Base-by-base conservation (phyloP, 1,140 invertebrate genomes). In the Dreissena polymorpha region DNA sequence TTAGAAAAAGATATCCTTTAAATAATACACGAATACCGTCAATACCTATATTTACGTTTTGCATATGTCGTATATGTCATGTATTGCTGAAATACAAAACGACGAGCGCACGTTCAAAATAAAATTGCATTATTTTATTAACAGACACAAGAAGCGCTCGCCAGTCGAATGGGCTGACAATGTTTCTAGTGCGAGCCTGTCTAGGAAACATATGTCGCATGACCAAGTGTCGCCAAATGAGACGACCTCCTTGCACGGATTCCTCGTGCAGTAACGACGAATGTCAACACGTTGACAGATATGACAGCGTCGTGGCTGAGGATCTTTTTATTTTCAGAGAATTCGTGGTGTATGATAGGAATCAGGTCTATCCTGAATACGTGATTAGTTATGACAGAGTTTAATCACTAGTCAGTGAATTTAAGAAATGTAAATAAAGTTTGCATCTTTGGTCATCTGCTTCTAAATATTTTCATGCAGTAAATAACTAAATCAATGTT, bases 161-260 rank as follows among this genome's bases (percentile, higher is more conserved):
- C 39, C 65, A 49, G 12, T 70, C 73, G 57, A 51, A 70, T 21
- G 83, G 83, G 10, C 73, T 83, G n/a, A 81, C 68, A 27, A 87
- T 87, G 86, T 77, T 87, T 55, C 57, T 87, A 8, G 68, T 80
- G 0, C 79, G 81, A 67, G 81, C 76, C 10, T 71, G 86, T 72
- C 69, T 87, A 14, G 86, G 86, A 10, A 84, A 82, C 21, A 85
- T 87, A 7, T 80, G 82, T 63, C 55, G 84, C 0, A 6, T 84
- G 55, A 80, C 75, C 5, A 64, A 64, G 16, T 13, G 74, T 8
- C 49, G 68, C 16, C 69, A 80, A 51, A 65, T 87, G 0, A 74
- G 75, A 39, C 77, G 78, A 16, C 86, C 86, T 53, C 85, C 83
- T 68, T 84, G 76, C 65, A 67, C 64, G 27, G 29, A 16, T 0